Conservation (phyloP, 2,113 vertebrate genomes). For the Odobenus rosmarus region DNA sequence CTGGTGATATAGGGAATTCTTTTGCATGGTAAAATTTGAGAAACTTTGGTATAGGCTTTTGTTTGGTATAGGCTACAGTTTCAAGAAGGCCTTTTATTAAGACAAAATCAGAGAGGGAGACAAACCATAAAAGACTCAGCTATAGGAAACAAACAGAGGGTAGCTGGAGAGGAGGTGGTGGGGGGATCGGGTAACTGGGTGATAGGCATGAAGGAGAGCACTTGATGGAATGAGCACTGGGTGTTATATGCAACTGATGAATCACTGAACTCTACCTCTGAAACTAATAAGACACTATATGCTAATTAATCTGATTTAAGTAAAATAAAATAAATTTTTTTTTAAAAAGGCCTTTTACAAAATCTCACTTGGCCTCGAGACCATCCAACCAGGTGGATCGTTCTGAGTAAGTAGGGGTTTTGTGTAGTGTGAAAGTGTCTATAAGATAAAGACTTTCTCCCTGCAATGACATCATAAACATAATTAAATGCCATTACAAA, state of each 20-base stretch:
- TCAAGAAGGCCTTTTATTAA: background rate
- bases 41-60: background rate
- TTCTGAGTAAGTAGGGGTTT: background rate
- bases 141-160: background rate
- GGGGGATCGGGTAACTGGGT: background rate
- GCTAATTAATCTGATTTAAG: background rate
- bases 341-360: background rate
- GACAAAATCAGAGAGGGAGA: background rate
- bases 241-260: background rate
- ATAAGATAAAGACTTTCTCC: background rate
- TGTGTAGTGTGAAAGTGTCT: background rate
- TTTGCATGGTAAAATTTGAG: background rate
- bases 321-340: background rate
- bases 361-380: background rate
- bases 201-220: background rate
- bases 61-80: background rate
- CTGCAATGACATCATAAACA: background rate
- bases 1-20: background rate
- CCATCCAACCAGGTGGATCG: background rate
- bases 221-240: background rate
- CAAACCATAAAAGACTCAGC: background rate
- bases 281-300: background rate
- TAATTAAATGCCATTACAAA: background rate
- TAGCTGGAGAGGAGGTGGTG: background rate
- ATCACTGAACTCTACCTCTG: background rate